These are phyloP conservation scores for Micrasema longulum DNA, from an alignment of 1,140 invertebrate species.

Conservation along the genomic window DNA sequence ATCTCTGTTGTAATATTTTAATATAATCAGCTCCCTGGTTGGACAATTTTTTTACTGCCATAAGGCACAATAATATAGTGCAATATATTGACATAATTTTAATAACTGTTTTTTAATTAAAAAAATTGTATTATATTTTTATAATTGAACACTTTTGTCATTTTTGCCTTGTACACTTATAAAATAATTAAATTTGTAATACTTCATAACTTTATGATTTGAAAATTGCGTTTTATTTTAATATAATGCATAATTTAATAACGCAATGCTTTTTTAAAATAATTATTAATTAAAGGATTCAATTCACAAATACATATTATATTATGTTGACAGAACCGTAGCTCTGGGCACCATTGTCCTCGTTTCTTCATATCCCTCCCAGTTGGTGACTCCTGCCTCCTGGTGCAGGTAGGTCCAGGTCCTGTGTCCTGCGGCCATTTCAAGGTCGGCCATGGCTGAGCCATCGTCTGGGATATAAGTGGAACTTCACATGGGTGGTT, in stretches of 20 bases:
- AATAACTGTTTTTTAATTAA: no score
- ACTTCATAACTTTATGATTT: neutral
- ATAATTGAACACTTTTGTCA: no score
- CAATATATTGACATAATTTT: no score
- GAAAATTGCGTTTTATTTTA: neutral
- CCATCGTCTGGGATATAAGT: slow-evolving; percentile 50
- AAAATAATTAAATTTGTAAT: no score
- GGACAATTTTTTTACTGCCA: no score
- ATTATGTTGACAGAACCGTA: no score
- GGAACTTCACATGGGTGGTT: slow-evolving; percentile 38
- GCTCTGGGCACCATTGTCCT: neutral
- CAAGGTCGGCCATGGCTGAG: slow-evolving; percentile 52
- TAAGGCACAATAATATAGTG: no score
- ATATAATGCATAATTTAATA: neutral
- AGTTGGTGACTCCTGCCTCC: slow-evolving; percentile 37
- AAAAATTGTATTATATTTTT: no score
- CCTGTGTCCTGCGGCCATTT: slow-evolving; percentile 35
- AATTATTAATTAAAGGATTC: neutral
- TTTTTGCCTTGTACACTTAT: no score
- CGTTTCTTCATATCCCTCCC: neutral
- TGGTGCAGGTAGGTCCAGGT: no score
- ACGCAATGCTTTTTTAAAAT: neutral
- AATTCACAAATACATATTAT: neutral
- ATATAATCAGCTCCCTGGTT: no score
- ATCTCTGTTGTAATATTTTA: no score